A percentile compares a stretch with the other conserved stretches of the same genome.
Conservation (phyloP, 2,888 invertebrate genomes). For the Nomada flava region DNA sequence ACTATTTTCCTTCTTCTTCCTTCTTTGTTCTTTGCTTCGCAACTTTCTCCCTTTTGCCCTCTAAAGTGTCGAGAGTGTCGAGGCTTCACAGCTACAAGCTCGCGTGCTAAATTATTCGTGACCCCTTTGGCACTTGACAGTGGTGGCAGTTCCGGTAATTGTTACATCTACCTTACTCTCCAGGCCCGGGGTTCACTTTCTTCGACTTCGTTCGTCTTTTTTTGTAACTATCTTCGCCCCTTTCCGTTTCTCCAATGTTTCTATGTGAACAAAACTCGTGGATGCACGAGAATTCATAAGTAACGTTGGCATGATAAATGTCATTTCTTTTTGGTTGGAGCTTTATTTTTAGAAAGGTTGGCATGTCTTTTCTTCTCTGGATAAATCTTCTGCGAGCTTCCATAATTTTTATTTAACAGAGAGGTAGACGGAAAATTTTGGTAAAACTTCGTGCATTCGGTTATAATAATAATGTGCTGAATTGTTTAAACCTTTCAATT, state of each 20-base stretch:
- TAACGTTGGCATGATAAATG: too few species aligned
- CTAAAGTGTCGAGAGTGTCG: not conserved
- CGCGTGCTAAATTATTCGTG: constrained; percentile 71
- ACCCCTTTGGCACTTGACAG: constrained; percentile 72
- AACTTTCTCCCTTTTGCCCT: constrained; percentile 31
- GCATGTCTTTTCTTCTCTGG: too few species aligned
- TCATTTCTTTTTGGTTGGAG: too few species aligned
- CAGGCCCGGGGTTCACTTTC: constrained; percentile 46
- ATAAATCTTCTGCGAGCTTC: too few species aligned
- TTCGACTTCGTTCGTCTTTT: constrained; percentile 2
- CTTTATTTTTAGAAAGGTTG: too few species aligned
- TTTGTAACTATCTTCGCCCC: not conserved
- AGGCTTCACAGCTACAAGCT: constrained; percentile 41
- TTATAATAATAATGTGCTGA: too few species aligned
- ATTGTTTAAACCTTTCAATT: too few species aligned
- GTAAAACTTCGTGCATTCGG: too few species aligned
- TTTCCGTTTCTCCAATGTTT: not conserved
- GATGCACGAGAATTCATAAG: not conserved
- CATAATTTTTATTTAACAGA: too few species aligned
- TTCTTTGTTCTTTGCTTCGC: constrained; percentile 5
- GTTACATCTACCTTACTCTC: constrained; percentile 49
- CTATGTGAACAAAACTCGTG: not conserved
- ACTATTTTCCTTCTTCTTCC: constrained; percentile 35
- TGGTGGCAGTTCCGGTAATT: constrained; percentile 70
- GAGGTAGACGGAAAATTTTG: too few species aligned